Base-by-base conservation (phyloP, 2,797 vertebrate species). In the Percopsis omiscomaycus region DNA sequence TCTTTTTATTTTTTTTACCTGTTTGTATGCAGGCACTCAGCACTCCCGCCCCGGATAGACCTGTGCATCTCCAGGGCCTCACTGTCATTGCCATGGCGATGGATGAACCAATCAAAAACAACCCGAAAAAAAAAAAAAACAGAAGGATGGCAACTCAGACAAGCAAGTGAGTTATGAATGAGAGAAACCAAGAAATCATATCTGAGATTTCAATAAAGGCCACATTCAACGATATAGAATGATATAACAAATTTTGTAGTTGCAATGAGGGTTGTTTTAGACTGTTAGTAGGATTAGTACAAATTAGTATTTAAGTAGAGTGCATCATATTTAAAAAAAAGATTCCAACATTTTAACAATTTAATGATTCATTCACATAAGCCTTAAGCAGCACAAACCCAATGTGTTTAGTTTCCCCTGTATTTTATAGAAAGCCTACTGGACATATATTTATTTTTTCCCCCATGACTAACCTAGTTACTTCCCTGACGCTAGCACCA, bases 21-120 rank as follows among this genome's bases (percentile, higher is more conserved):
- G 95, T 96, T 95, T 74, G 95, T 98, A 90, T 98, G 96, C 89
- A 99, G 96, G 94, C 96, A 98, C 92, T 99, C 97, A 86, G 96
- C 96, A 95, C 97, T 99, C 90, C 97, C 95, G 85, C 96, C 97
- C 88, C 96, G 95, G 92, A 98, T 95, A 94, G 95, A 95, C 93
- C 95, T 95, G 94, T 96, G 95, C 93, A 95, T 94, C 94, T 97
- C 96, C 92, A 96, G 95, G 95, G 95, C 94, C 93, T 99, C 97
- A 92, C 97, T 99, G 94, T 88, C 93, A 92, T 94, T 93, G 94
- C 93, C 95, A 93, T 94, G 95, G 94, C 92, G 86, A 88, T 89
- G 94, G 90, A 92, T 94, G 91, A 94, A 87, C 74, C 81, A 86
- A 87, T 87, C 77, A 81, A 80, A 90, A 59, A 86, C 67, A 75